Base-by-base conservation (phyloP, 2,888 invertebrate genomes). In the Pachliopta kotzebuea region DNA sequence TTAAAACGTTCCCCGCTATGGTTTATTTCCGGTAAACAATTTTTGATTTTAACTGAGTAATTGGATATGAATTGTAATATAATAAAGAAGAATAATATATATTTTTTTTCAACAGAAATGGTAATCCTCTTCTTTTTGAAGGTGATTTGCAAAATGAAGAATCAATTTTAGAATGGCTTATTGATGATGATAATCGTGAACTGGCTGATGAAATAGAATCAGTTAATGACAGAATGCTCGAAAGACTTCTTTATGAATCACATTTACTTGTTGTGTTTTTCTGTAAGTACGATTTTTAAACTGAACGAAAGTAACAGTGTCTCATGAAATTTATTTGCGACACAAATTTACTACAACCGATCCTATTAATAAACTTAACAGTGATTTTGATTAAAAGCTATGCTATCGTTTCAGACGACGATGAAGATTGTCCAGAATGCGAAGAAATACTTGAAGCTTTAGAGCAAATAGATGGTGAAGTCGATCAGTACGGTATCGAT, bases 381-480 rank as follows among this genome's bases (percentile, higher is more conserved):
- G 9, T 49, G 2, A 49, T 20, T 23, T 17, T 56, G 20, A 20
- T n/a, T 6, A 54, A 26, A 29, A 54, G 18, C 0, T 17, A 54
- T n/a, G 0, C 3, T 21, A 4, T 11, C 23, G 24, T 82, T 77
- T 29, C 68, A 89, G 89, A 89, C 72, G 98, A 97, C 78, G 97
- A 97, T 76, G 96, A 96, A 74, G 96, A 98, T 77, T 98, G 98
- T 84, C 95, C 96, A 18, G 97, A 97, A 83, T 98, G 98, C 79
- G 95, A 96, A 71, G 97, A 97, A 80, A 98, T 98, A 62, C 92
- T 98, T 56, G 96, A 96, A 81, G 95, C 97, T 68, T 86, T 98
- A 52, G 98, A 98, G 86, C 96, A 97, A 82, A 98, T 99, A 72
- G 98, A 99, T 77, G 98, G 98, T 42, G 98, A 98, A 89, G 97